A percentile compares a stretch with the other conserved stretches of the same genome.
Evolutionary conservation across 2,113 vertebrate species (phyloP).

Genomic region (Benitochromis conjunctus): DNA sequence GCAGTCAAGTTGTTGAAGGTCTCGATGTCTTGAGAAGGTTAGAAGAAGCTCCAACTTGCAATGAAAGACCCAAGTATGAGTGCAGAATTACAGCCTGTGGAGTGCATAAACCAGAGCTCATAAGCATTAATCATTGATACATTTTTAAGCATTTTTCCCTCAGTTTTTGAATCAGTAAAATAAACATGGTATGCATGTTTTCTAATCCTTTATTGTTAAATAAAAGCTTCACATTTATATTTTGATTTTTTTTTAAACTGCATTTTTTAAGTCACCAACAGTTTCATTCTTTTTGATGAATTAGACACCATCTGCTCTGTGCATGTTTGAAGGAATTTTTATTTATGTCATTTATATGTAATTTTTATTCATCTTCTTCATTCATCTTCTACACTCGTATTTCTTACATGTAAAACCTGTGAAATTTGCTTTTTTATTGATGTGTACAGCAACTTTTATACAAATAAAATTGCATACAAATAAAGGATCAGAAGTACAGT

Average conservation of each 20-base stretch:
- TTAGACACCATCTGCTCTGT: neutral
- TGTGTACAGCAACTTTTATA: neutral
- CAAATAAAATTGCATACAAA: neutral
- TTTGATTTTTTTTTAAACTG: neutral
- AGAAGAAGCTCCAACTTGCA: slow-evolving; percentile 74
- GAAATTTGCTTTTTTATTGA: neutral
- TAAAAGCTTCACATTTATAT: neutral
- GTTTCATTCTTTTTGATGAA: neutral
- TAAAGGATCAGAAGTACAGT: neutral
- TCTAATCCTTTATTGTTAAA: neutral
- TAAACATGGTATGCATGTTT: neutral
- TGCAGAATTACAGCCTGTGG: slow-evolving; percentile 80
- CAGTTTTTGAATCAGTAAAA: neutral
- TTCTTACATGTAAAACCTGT: neutral
- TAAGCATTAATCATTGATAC: neutral
- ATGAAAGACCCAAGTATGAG: slow-evolving; percentile 76
- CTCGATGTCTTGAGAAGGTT: slow-evolving; percentile 77
- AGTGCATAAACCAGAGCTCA: slow-evolving; percentile 50
- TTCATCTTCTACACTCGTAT: neutral
- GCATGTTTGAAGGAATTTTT: too few relatives aligned
- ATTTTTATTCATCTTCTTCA: neutral
- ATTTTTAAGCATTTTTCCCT: neutral
- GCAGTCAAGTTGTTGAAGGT: slow-evolving; percentile 83
- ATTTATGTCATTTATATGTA: neutral
- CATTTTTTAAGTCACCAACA: neutral